Conservation (phyloP, 2,888 invertebrate species). For the Odiellus spinosus region DNA sequence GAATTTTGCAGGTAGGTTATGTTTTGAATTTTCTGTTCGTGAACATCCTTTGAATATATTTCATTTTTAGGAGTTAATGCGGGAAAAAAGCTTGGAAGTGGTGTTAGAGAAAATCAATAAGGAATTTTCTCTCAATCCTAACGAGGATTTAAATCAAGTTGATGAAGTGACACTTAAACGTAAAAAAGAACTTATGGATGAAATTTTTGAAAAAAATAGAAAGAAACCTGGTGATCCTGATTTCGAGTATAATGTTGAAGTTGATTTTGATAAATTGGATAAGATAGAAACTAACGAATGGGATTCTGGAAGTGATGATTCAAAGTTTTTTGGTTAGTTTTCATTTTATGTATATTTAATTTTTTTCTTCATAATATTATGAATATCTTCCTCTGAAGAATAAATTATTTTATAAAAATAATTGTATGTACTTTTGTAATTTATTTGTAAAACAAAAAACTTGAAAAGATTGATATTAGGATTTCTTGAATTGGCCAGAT, state of each 20-base stretch:
- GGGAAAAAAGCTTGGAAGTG: constrained; percentile 29
- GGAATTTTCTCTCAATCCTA: constrained; percentile 31
- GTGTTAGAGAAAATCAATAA: constrained; percentile 26
- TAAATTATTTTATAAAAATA: too few species aligned
- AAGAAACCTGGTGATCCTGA: constrained; percentile 33
- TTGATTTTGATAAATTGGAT: constrained; percentile 26
- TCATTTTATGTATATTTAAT: too few species aligned
- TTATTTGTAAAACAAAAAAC: too few species aligned
- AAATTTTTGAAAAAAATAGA: constrained; percentile 32
- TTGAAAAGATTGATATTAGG: too few species aligned
- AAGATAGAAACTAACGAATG: constrained; percentile 15
- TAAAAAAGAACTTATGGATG: constrained; percentile 36
- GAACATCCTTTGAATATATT: too few species aligned
- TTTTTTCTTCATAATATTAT: too few species aligned
- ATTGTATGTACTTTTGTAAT: too few species aligned
- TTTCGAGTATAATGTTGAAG: constrained; percentile 35
- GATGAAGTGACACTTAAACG: constrained; percentile 25
- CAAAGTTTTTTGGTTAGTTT: neutral
- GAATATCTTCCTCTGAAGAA: too few species aligned
- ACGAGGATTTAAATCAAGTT: constrained; percentile 36
- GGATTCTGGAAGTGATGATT: constrained; percentile 13
- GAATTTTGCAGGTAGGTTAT: constrained; percentile 30
- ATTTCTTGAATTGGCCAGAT: too few species aligned
- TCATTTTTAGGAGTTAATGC: constrained; percentile 19
- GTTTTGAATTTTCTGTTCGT: too few species aligned